These are phyloP conservation scores for Thaumetopoea pityocampa DNA, from an alignment of 1,140 invertebrate genomes.

Conservation along the genomic window DNA sequence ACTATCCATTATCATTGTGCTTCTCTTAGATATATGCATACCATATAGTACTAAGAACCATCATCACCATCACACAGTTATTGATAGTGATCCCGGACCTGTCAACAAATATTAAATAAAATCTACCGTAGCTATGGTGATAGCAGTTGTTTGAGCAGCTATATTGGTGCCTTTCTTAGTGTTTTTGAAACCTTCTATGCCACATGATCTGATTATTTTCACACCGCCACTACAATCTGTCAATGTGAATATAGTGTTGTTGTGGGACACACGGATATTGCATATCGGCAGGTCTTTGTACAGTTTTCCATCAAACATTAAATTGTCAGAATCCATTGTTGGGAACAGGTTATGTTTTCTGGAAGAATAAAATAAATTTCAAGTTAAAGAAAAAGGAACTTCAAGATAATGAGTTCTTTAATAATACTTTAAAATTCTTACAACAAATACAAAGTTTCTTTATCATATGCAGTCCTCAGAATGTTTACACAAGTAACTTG, in stretches of 20 bases:
- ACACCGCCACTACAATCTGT: constrained; percentile 81
- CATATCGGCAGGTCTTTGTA: constrained; percentile 89
- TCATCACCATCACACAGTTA: too few species aligned
- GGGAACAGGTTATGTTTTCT: constrained; percentile 85
- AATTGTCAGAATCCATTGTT: constrained; percentile 81
- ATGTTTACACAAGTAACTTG: too few species aligned
- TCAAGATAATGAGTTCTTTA: too few species aligned
- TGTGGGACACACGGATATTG: constrained; percentile 87
- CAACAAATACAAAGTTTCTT: too few species aligned
- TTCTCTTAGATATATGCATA: too few species aligned
- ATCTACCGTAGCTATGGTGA: constrained; percentile 83
- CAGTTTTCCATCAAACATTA: constrained; percentile 85
- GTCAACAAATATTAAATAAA: too few species aligned
- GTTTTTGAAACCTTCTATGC: constrained; percentile 96
- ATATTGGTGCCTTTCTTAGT: constrained; percentile 96
- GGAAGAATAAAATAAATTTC: constrained; percentile 52
- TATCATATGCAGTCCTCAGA: too few species aligned
- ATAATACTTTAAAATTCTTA: too few species aligned
- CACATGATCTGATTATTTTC: constrained; percentile 83
- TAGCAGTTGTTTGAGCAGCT: constrained; percentile 94
- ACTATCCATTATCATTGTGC: too few species aligned
- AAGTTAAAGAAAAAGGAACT: too few species aligned
- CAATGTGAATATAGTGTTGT: constrained; percentile 91
- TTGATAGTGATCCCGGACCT: too few species aligned
- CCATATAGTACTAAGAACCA: too few species aligned